A percentile compares a stretch with the other conserved stretches of the same genome.
phyloP scores from a whole-genome alignment of 2,888 invertebrate species.

The Andrena fulva region DNA sequence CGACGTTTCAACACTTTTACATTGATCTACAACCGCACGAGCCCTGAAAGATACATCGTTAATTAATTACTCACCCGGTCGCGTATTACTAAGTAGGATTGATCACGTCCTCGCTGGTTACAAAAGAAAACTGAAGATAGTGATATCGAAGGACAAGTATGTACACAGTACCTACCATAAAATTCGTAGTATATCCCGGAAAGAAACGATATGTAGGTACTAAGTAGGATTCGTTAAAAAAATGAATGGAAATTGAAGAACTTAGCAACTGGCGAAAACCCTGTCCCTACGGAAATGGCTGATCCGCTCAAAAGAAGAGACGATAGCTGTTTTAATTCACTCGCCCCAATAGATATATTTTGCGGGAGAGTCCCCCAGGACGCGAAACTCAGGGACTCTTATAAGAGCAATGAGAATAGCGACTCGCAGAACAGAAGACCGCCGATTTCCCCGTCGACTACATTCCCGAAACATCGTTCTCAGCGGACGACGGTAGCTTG shows the following conservation, averaged over 20 bases:
- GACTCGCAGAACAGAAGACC: conserved; percentile 21
- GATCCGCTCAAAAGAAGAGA: background rate
- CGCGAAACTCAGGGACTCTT: conserved; percentile 15
- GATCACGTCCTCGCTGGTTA: too few relatives aligned
- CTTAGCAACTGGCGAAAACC: background rate
- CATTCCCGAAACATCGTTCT: conserved; percentile 71
- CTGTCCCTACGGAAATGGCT: background rate
- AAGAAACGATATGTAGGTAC: too few relatives aligned
- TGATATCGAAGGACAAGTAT: too few relatives aligned
- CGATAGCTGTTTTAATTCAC: conserved; percentile 12
- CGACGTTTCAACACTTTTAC: background rate
- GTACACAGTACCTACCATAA: too few relatives aligned
- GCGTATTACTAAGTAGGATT: too few relatives aligned
- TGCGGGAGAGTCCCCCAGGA: conserved; percentile 17
- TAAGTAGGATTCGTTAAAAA: too few relatives aligned
- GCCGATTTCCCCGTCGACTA: conserved; percentile 32
- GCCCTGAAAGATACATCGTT: too few relatives aligned
- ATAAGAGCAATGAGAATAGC: conserved; percentile 1
- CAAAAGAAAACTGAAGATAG: too few relatives aligned
- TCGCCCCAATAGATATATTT: background rate
- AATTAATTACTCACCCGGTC: background rate
- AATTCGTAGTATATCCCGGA: too few relatives aligned
- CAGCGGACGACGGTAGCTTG: conserved; percentile 63
- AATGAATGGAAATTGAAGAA: background rate
- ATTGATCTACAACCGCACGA: background rate